These are phyloP conservation scores for Phaethon lepturus DNA, from an alignment of 2,113 vertebrate genomes.

Conservation along the genomic window DNA sequence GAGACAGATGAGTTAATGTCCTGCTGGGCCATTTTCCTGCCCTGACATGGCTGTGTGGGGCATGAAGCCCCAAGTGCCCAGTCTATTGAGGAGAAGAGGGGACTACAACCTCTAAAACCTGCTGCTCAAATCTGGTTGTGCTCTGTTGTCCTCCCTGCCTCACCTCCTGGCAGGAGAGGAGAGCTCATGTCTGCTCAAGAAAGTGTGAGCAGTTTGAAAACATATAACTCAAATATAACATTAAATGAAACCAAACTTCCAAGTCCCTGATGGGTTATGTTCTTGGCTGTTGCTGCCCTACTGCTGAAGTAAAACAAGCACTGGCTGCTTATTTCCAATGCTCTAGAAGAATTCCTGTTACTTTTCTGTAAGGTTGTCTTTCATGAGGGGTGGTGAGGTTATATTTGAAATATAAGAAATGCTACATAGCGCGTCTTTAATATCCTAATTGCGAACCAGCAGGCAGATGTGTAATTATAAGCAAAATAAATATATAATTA, in stretches of 20 bases:
- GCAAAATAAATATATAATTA: slow-evolving; percentile 71
- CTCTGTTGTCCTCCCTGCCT: neutral
- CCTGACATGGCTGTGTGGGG: accelerated
- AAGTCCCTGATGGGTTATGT: neutral
- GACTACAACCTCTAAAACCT: neutral
- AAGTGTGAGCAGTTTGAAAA: neutral
- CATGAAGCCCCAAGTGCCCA: accelerated
- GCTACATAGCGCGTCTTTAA: neutral
- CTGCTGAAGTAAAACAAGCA: neutral
- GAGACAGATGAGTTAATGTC: neutral
- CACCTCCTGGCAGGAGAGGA: neutral
- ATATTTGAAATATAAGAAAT: neutral
- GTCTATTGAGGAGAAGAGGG: neutral
- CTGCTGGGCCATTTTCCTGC: neutral
- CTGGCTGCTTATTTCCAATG: neutral
- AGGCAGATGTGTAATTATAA: slow-evolving; percentile 67
- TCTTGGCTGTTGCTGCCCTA: neutral
- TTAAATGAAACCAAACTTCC: neutral
- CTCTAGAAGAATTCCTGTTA: neutral
- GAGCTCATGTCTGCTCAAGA: neutral
- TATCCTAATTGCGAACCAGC: slow-evolving; percentile 59
- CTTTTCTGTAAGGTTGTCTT: neutral
- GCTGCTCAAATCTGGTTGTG: neutral
- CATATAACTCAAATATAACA: neutral
- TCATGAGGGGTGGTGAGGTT: neutral